These are phyloP conservation scores for Mastomys coucha DNA, from an alignment of 2,113 vertebrate genomes.

Conservation along the genomic window DNA sequence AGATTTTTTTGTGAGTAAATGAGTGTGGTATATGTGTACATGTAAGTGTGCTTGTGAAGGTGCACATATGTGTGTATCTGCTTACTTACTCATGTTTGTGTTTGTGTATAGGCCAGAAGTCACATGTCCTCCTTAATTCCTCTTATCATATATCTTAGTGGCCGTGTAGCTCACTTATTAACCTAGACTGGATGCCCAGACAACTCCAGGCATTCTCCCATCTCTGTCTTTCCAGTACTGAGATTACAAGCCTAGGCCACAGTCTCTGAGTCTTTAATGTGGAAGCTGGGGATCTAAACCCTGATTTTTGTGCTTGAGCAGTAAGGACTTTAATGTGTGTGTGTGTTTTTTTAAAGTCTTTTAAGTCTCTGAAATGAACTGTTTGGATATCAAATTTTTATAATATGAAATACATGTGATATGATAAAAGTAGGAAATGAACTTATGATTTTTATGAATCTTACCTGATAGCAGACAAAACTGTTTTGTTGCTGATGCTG, in stretches of 20 bases:
- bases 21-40: background rate
- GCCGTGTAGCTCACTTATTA: background rate
- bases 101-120: background rate
- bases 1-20: background rate
- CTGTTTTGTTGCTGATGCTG: background rate
- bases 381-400: constrained; percentile 4
- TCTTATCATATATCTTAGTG: background rate
- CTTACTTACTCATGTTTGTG: background rate
- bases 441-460: constrained; percentile 19
- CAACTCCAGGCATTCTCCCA: background rate
- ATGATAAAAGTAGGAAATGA: background rate
- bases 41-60: background rate
- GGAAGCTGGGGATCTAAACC: background rate
- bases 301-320: background rate
- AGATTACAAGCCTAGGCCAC: too few species aligned
- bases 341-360: background rate
- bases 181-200: background rate
- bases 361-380: constrained; percentile 13
- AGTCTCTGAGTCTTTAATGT: background rate
- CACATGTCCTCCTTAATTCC: too few species aligned
- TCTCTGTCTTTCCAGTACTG: background rate
- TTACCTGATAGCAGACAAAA: background rate
- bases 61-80: background rate
- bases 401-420: background rate
- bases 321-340: too few species aligned